Percentiles rank a stretch among this genome's conserved stretches.
phyloP scores from a whole-genome alignment of 2,113 vertebrate species.

The Progne subis region DNA sequence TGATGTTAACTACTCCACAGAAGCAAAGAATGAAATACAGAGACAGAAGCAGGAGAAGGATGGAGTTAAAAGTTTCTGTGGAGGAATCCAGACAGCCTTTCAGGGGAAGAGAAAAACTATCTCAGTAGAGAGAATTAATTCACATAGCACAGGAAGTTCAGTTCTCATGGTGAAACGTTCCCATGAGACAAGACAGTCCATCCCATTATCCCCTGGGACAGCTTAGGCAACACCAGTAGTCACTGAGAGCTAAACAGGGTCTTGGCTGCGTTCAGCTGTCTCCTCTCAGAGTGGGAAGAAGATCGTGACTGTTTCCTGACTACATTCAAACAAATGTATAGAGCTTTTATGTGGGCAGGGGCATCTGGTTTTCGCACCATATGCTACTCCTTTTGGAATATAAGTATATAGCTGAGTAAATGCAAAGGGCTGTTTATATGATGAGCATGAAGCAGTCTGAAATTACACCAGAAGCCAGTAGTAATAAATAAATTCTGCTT shows the following conservation, averaged over 20 bases:
- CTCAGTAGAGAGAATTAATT: neutral
- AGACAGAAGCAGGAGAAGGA: neutral
- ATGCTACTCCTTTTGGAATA: conserved; percentile 45
- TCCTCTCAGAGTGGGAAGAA: conserved; percentile 57
- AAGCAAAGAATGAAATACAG: neutral
- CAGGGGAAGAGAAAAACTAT: neutral
- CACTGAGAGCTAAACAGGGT: neutral
- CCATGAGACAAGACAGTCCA: neutral
- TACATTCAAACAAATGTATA: conserved; percentile 63
- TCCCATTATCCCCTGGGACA: neutral
- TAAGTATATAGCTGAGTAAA: conserved; percentile 56
- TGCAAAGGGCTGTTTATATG: conserved; percentile 42
- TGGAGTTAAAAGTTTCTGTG: neutral
- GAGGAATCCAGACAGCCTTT: neutral
- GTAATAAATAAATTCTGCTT: conserved; percentile 35
- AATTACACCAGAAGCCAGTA: conserved; percentile 5
- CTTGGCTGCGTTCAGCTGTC: conserved; percentile 31
- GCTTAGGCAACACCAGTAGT: neutral
- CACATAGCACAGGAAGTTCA: neutral
- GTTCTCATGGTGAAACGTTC: neutral
- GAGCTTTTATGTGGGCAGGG: conserved; percentile 60
- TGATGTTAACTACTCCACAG: neutral
- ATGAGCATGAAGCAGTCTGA: conserved; percentile 30
- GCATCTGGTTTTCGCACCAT: conserved; percentile 58
- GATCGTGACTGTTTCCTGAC: conserved; percentile 68